phyloP scores from a whole-genome alignment of 2,797 vertebrate species.

The Nyctalus aviator region DNA sequence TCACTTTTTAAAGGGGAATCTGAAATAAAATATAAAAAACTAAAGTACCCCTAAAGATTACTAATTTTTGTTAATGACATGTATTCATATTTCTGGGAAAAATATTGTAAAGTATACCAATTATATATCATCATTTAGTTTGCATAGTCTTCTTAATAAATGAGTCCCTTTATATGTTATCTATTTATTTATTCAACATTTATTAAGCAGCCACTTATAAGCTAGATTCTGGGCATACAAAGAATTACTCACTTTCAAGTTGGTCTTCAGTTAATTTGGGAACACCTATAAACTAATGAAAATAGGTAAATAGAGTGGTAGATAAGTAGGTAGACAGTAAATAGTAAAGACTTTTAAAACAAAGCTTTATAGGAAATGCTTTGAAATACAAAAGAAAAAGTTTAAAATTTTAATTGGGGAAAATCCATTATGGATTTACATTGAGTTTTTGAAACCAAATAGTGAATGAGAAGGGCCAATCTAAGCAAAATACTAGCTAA shows the following conservation, averaged over 20 bases:
- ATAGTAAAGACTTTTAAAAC: background rate
- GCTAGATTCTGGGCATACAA: background rate
- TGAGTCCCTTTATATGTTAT: background rate
- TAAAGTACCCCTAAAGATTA: background rate
- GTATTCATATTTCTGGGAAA: background rate
- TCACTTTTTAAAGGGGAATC: conserved; percentile 13
- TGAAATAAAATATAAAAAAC: conserved; percentile 7
- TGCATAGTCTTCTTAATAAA: background rate
- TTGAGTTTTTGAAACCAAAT: background rate
- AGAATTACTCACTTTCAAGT: background rate
- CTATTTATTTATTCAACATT: conserved; percentile 38
- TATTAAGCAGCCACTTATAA: background rate
- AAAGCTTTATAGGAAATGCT: background rate
- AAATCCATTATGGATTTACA: background rate
- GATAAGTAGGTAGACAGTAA: background rate
- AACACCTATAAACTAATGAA: background rate
- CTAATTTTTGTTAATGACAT: conserved; percentile 23
- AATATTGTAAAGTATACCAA: background rate
- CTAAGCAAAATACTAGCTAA: conserved; percentile 26
- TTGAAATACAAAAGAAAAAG: background rate
- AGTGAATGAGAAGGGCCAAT: background rate
- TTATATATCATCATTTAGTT: background rate
- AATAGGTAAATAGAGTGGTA: background rate
- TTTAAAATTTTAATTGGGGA: background rate
- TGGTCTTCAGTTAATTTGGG: background rate